Evolutionary conservation across 2,113 vertebrate genomes (phyloP).

Genomic region (Pygathrix nemaeus): DNA sequence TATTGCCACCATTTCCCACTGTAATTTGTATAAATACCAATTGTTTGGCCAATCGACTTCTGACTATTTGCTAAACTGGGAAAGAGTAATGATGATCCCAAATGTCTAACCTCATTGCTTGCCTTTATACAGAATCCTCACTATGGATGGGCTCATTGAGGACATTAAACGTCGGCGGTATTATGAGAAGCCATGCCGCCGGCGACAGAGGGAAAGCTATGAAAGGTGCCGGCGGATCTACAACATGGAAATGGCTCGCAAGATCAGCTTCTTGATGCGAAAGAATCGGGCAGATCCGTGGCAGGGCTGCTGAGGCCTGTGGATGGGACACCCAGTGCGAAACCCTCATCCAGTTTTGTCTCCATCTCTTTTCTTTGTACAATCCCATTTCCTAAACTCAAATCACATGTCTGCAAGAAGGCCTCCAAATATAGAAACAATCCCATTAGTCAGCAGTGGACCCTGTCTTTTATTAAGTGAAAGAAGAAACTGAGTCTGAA

Average conservation of each 20-base stretch:
- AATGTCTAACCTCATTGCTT: neutral
- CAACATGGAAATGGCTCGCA: slow-evolving; percentile 91
- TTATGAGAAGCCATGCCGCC: slow-evolving; percentile 92
- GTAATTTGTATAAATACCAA: neutral
- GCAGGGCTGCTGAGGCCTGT: slow-evolving; percentile 86
- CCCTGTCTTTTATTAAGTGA: neutral
- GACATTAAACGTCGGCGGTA: slow-evolving; percentile 88
- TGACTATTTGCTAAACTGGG: neutral
- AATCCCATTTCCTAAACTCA: slow-evolving; percentile 11
- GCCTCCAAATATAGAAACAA: neutral
- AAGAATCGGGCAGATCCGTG: slow-evolving; percentile 89
- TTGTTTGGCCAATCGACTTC: neutral
- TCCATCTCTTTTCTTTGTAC: neutral
- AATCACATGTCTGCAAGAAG: neutral
- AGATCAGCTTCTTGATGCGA: slow-evolving; percentile 88
- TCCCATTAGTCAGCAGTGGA: neutral
- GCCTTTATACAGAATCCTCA: slow-evolving; percentile 80
- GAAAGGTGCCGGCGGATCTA: slow-evolving; percentile 92
- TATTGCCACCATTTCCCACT: neutral
- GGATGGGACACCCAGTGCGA: neutral
- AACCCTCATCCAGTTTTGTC: neutral
- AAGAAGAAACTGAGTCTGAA: neutral
- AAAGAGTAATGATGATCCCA: neutral
- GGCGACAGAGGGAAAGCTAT: slow-evolving; percentile 88
- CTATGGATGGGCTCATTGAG: slow-evolving; percentile 88